Base-by-base conservation (phyloP, 2,113 vertebrate species). In the Oreochromis niloticus region DNA sequence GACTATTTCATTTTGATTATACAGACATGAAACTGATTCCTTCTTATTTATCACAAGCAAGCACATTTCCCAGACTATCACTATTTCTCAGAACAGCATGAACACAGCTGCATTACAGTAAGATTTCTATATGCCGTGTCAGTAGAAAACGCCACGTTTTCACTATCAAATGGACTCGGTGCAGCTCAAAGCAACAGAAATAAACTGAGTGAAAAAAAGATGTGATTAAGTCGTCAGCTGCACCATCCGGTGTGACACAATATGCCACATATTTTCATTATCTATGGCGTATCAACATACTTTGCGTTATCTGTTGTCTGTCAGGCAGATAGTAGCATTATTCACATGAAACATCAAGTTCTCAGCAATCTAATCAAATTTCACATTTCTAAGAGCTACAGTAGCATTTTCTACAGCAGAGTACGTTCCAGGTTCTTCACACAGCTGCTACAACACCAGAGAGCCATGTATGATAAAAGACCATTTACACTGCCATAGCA, bases 381-480 rank as follows among this genome's bases (percentile, higher is more conserved):
- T 91, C 92, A 94, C 90, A 92, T 86, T 93, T 91, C 91, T 94
- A 93, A 89, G 84, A 92, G 87, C 92, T 91, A 91, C 89, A 90
- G 91, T 89, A 94, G 91, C 92, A 63, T 85, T 93, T 95, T 93
- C 89, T 93, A 92, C 88, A 92, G 90, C 91, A 91, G 92, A 90
- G 87, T 80, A 92, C 27, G 52, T 73, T 89, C 88, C 81, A 82
- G 54, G 85, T 91, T 93, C 89, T 91, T 90, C 89, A 91, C 89
- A 88, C 68, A 90, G 91, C 88, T 92, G 87, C 89, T 87, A 93
- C 79, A n/a, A 91, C 90, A 90, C 41, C 86, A 89, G 48, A 80
- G 81, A 91, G 83, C 86, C 86, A 66, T 81, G 80, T 84, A 87
- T 56, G 85, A 91, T 41, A 80, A 78, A 91, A 91, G 85, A 87